A percentile compares a stretch with the other conserved stretches of the same genome.
Evolutionary conservation across 2,113 vertebrate species (phyloP).

Genomic region (rat (Rattus norvegicus)): DNA sequence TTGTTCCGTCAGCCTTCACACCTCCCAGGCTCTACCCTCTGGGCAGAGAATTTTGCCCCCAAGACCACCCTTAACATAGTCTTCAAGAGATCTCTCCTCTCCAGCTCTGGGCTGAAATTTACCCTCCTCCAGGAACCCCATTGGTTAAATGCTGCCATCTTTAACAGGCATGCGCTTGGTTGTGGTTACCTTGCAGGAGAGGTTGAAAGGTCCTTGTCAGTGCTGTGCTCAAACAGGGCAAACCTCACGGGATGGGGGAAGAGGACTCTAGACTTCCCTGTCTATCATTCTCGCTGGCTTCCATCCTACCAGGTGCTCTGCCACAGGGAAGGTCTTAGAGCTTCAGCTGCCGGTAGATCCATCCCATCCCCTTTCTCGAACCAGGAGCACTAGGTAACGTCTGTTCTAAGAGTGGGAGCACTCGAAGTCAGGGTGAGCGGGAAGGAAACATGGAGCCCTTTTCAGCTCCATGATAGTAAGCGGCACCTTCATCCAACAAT

Average conservation of each 20-base stretch:
- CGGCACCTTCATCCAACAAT: background rate
- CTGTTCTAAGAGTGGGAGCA: background rate
- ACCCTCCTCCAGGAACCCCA: background rate
- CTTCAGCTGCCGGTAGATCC: background rate
- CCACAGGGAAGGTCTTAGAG: background rate
- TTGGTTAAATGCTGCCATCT: background rate
- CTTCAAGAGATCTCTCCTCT: background rate
- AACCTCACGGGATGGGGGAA: background rate
- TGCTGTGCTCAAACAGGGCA: background rate
- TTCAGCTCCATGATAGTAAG: background rate
- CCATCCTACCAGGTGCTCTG: background rate
- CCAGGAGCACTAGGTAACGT: background rate
- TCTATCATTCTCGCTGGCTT: background rate
- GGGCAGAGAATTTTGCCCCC: background rate
- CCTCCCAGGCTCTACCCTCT: background rate
- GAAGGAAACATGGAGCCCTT: background rate
- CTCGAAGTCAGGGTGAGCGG: too few species aligned
- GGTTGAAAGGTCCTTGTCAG: background rate
- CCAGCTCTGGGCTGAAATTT: background rate
- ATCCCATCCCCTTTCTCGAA: too few species aligned
- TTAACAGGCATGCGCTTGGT: too few species aligned
- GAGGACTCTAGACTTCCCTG: background rate
- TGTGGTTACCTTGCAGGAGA: rapidly evolving
- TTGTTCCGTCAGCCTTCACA: background rate
- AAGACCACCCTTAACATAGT: background rate